Percentiles rank a stretch among this genome's conserved stretches.
These are phyloP conservation scores for Rhabdornis inornatus DNA, from an alignment of 2,113 vertebrate species.

Conservation along the genomic window DNA sequence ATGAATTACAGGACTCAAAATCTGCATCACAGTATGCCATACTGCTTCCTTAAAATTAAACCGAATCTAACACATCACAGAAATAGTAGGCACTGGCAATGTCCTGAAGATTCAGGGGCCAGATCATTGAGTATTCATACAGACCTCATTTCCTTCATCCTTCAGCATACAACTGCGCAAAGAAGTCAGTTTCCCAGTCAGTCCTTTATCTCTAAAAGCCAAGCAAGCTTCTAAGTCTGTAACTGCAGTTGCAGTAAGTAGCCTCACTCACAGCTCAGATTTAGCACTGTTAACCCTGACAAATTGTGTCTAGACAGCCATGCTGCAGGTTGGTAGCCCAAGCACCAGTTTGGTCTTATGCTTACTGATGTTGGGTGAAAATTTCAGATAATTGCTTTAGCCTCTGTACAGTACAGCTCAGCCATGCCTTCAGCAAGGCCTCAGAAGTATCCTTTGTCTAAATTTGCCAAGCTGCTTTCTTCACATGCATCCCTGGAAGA, in stretches of 20 bases:
- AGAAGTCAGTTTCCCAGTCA: background rate
- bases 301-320: background rate
- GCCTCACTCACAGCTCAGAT: background rate
- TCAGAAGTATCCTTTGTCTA: background rate
- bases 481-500: background rate
- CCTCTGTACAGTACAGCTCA: background rate
- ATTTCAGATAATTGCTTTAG: background rate
- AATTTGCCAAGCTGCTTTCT: background rate
- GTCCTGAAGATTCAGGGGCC: background rate
- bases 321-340: background rate
- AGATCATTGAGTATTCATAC: background rate
- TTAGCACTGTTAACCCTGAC: background rate
- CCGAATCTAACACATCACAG: background rate
- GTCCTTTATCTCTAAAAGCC: background rate
- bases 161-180: background rate
- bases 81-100: background rate
- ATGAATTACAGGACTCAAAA: background rate
- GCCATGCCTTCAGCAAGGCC: background rate
- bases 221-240: background rate
- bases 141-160: background rate
- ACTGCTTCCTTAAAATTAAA: background rate
- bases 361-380: background rate
- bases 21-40: background rate
- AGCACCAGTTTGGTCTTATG: background rate
- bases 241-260: background rate